Evolutionary conservation across 1,140 invertebrate species (phyloP), one percentile per base, ranked within the genome.

Genomic region (Lasaia peninsularis): DNA sequence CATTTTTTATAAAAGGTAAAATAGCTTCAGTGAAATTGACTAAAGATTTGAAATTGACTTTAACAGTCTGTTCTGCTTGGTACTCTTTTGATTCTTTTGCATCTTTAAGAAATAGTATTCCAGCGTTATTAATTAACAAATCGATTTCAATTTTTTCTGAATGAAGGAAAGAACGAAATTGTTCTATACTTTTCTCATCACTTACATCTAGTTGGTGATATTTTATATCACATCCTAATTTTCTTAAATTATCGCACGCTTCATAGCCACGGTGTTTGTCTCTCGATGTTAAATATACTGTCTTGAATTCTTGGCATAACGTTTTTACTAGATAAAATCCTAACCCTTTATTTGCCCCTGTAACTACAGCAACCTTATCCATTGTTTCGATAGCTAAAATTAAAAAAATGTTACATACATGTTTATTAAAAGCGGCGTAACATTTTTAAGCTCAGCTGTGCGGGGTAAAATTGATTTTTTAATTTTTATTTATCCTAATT

Each of bases 111-210:
- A 92, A 96, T 10, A 94, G 91, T 66, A 96, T 94, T 0, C 92
- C 96, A 40, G 96, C 96, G 90, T 97, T 97, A 74, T 97, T 97
- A 10, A 97, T 91, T 4, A 97, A 78, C 28, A 97, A 73, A 87
- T 97, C 94, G 7, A 97, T 75, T 14, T 94, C 93, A 37, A 91
- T 92, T 81, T 96, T 91, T 48, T 89, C 91, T 24, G 91, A 71
- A 68, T 91, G 80, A 0, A 97, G 70, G 67, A 89, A 92, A 33
- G 90, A 73, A 1, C 79, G 64, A 52, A 95, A 91, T 14, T 66
- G 79, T n/a, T 85, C 65, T 31, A 95, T 88, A 71, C 93, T 95
- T 18, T 90, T 72, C 1, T 73, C 53, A 64, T 93, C 80, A 44
- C 89, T 89, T 35, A 96, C 90, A 71, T 96, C 94, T 16, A 96